Conservation (phyloP, 2,888 invertebrate species). For the Subacronicta megacephala region DNA sequence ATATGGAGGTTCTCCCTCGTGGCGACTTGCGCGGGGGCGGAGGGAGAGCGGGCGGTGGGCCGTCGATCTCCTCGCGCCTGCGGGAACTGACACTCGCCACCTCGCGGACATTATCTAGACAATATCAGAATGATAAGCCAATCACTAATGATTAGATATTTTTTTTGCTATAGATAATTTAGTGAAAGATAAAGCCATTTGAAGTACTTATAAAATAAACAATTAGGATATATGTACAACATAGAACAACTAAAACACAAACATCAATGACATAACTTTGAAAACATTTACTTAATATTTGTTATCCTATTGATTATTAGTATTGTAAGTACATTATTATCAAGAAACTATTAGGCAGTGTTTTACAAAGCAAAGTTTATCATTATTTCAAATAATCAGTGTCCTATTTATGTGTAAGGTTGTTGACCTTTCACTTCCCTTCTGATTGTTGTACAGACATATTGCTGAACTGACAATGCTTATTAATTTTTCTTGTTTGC, state of each 20-base stretch:
- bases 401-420: constrained; percentile 62
- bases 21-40: constrained; percentile 83
- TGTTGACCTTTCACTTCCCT: constrained; percentile 73
- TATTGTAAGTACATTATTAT: neutral
- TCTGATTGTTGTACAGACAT: constrained; percentile 54
- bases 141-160: constrained; percentile 40
- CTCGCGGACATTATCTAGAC: constrained; percentile 79
- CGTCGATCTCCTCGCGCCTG: constrained; percentile 78
- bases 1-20: constrained; percentile 68
- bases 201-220: constrained; percentile 5
- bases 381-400: constrained; percentile 51
- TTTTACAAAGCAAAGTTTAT: constrained; percentile 26
- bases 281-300: neutral
- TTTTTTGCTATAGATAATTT: constrained; percentile 36
- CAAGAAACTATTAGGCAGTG: neutral
- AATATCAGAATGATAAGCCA: constrained; percentile 55
- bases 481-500: constrained; percentile 59
- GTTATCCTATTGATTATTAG: neutral
- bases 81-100: constrained; percentile 73
- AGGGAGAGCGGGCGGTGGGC: constrained; percentile 82
- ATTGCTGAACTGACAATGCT: constrained; percentile 48
- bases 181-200: constrained; percentile 35
- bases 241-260: neutral
- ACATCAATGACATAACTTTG: neutral
- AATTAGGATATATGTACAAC: neutral